Conservation (phyloP, 2,797 vertebrate genomes). For the Xerus rutilus region DNA sequence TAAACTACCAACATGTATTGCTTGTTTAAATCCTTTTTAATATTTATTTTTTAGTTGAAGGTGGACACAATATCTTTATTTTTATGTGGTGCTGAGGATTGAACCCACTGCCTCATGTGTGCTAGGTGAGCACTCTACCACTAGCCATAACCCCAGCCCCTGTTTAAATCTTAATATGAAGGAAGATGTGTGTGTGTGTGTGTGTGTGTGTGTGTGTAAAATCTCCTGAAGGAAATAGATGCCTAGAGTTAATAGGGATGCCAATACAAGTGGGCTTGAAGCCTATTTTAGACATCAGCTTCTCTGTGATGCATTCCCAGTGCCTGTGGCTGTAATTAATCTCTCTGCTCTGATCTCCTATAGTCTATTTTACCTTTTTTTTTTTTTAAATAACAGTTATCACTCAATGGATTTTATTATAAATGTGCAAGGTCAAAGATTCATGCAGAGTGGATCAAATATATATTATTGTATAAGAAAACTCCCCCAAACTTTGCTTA, state of each 20-base stretch:
- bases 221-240: background rate
- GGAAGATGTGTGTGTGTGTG: background rate
- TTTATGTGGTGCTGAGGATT: too few relatives aligned
- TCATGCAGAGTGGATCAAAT: background rate
- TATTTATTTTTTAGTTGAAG: too few relatives aligned
- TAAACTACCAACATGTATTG: background rate
- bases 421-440: background rate
- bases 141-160: too few relatives aligned
- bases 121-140: too few relatives aligned
- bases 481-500: background rate
- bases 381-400: background rate
- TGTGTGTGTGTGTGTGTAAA: background rate
- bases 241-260: background rate
- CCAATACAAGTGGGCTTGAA: background rate
- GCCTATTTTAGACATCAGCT: background rate
- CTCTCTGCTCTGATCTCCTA: background rate
- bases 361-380: background rate
- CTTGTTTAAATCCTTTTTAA: background rate
- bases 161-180: background rate
- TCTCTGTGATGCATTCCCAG: background rate
- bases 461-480: background rate
- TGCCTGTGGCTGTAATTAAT: background rate
- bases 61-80: too few relatives aligned
- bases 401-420: background rate
- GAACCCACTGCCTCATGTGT: too few relatives aligned